phyloP scores from a whole-genome alignment of 2,888 invertebrate genomes.

The Euzophera pinguis region DNA sequence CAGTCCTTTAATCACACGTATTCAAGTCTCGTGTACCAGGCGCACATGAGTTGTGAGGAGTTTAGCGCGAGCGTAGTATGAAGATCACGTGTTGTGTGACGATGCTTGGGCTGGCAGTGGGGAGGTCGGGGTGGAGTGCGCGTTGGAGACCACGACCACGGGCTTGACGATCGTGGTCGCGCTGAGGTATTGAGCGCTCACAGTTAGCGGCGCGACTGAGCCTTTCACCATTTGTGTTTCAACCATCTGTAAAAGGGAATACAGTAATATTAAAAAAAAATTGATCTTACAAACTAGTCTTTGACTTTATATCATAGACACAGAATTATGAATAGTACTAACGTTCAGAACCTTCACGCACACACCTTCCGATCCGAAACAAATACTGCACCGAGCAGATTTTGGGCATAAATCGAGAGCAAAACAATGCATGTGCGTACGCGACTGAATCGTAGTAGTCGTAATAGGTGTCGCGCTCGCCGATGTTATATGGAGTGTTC shows the following conservation, averaged over 20 bases:
- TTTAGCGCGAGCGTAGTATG: constrained; percentile 17
- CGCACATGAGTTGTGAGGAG: constrained; percentile 23
- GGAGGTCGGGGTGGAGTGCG: constrained; percentile 34
- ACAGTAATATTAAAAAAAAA: no score
- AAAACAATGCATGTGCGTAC: no score
- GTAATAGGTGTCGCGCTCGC: no score
- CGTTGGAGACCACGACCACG: constrained; percentile 81
- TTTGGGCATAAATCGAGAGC: no score
- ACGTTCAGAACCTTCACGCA: no score
- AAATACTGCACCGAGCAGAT: no score
- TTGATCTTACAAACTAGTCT: no score
- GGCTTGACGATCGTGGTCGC: constrained; percentile 83
- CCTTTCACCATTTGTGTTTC: constrained; percentile 79
- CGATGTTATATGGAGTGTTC: no score
- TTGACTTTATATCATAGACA: no score
- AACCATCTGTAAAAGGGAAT: constrained; percentile 55
- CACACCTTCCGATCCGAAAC: no score
- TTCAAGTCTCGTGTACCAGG: constrained; percentile 25
- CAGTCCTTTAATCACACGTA: neutral
- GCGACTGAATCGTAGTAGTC: no score
- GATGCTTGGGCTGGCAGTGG: constrained; percentile 19
- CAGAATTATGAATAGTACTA: no score
- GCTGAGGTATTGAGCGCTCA: constrained; percentile 84
- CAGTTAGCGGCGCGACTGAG: constrained; percentile 80
- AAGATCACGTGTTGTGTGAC: constrained; percentile 15